phyloP scores from a whole-genome alignment of 2,888 invertebrate species.

The Drosophila buzzatii region DNA sequence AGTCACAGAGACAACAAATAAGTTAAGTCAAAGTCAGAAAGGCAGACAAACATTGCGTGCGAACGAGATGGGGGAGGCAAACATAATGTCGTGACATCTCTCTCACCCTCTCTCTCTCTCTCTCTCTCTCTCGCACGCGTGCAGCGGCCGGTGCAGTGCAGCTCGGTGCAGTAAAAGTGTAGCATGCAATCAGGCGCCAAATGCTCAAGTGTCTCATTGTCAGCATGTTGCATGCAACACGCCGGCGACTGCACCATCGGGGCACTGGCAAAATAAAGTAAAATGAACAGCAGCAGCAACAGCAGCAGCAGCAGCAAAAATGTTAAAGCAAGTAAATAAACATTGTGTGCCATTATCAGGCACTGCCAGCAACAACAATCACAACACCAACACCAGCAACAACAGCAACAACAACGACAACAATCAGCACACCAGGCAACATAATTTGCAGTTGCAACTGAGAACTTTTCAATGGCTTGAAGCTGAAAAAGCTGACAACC shows the following conservation, averaged over 20 bases:
- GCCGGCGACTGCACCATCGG: slow-evolving; percentile 33
- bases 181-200: slow-evolving; percentile 78
- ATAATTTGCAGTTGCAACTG: slow-evolving; percentile 78
- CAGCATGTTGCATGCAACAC: slow-evolving; percentile 74
- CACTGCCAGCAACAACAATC: slow-evolving; percentile 65
- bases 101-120: slow-evolving; percentile 27
- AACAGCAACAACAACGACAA: slow-evolving; percentile 47
- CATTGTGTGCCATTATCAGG: slow-evolving; percentile 77
- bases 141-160: slow-evolving; percentile 23
- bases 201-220: slow-evolving; percentile 79
- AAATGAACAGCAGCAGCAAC: slow-evolving; percentile 58
- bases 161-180: slow-evolving; percentile 43
- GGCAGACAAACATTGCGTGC: slow-evolving; percentile 63
- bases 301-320: slow-evolving; percentile 57
- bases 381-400: slow-evolving; percentile 32
- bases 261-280: slow-evolving; percentile 52
- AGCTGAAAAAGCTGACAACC: slow-evolving; percentile 59
- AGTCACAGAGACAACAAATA: slow-evolving; percentile 68
- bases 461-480: slow-evolving; percentile 71
- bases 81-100: slow-evolving; percentile 10
- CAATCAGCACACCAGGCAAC: slow-evolving; percentile 67
- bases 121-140: slow-evolving; percentile 24
- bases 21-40: slow-evolving; percentile 78
- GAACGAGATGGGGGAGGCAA: slow-evolving; percentile 26
- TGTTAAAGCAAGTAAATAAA: slow-evolving; percentile 78